Conservation (phyloP, 2,797 vertebrate genomes). For the Petrocephalus sullivani region DNA sequence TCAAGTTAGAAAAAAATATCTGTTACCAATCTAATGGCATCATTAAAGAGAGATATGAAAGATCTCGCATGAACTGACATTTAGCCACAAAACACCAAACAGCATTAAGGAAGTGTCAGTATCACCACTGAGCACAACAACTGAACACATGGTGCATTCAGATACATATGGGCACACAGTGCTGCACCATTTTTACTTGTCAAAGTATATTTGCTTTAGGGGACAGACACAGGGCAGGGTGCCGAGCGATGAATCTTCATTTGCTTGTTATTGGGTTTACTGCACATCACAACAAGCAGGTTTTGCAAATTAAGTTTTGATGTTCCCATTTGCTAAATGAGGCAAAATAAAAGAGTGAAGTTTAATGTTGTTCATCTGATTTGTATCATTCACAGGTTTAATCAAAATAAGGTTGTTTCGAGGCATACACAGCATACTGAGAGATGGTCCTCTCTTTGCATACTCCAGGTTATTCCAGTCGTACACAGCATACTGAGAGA, state of each 20-base stretch:
- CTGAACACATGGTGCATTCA: background rate
- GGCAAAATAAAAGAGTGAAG: conserved; percentile 10
- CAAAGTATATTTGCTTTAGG: conserved; percentile 2
- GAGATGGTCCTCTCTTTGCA: background rate
- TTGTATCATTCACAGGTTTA: background rate
- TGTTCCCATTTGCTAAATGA: conserved; percentile 14
- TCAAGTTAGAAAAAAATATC: background rate
- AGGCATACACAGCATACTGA: background rate
- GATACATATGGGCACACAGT: background rate
- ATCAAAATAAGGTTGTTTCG: background rate
- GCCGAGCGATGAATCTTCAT: conserved; percentile 11
- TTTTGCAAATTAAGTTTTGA: conserved; percentile 10
- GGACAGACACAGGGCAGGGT: background rate
- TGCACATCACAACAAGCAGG: conserved; percentile 6
- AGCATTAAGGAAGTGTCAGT: background rate
- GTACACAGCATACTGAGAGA: background rate
- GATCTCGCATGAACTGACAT: background rate
- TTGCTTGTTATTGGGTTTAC: conserved; percentile 15
- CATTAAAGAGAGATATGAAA: background rate
- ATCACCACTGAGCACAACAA: background rate
- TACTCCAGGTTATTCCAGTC: background rate
- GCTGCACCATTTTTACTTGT: background rate
- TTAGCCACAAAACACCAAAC: background rate
- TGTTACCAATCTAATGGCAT: background rate
- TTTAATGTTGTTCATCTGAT: background rate